phyloP scores from a whole-genome alignment of 2,797 vertebrate species.

The Dipus sagitta region DNA sequence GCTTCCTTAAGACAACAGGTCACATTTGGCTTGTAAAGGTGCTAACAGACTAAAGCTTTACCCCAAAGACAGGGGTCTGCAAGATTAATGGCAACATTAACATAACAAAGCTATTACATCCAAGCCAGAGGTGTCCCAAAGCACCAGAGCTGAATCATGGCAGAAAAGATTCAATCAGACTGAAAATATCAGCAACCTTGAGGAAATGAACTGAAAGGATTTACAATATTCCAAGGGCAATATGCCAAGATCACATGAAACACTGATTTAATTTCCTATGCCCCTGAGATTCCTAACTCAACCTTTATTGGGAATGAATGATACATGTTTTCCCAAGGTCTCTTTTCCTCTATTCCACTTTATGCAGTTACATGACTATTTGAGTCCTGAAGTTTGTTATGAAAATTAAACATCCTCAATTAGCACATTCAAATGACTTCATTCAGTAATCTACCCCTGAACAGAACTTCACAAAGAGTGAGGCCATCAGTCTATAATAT shows the following conservation, averaged over 20 bases:
- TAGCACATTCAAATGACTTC: constrained; percentile 15
- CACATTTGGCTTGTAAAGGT: constrained; percentile 38
- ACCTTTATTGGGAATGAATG: constrained; percentile 4
- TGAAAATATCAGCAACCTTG: constrained; percentile 62
- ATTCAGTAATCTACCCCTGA: background rate
- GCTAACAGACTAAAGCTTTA: background rate
- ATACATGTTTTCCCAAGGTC: background rate
- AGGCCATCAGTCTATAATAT: background rate
- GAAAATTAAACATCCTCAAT: constrained; percentile 34
- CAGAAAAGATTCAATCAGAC: constrained; percentile 63
- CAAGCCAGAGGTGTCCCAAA: constrained; percentile 41
- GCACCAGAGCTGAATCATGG: constrained; percentile 40
- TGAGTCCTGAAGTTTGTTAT: constrained; percentile 18
- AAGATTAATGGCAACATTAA: constrained; percentile 50
- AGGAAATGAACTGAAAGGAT: constrained; percentile 66
- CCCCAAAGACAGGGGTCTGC: background rate
- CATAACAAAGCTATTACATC: constrained; percentile 59
- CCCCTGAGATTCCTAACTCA: constrained; percentile 37
- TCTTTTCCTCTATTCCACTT: constrained; percentile 28
- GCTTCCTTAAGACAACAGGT: background rate
- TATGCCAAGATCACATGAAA: constrained; percentile 29
- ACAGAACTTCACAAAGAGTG: background rate
- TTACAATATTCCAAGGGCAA: constrained; percentile 67
- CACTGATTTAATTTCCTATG: constrained; percentile 50
- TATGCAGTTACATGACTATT: background rate